Evolutionary conservation across 2,888 invertebrate genomes (phyloP).

Genomic region (Leucophora obtusa): DNA sequence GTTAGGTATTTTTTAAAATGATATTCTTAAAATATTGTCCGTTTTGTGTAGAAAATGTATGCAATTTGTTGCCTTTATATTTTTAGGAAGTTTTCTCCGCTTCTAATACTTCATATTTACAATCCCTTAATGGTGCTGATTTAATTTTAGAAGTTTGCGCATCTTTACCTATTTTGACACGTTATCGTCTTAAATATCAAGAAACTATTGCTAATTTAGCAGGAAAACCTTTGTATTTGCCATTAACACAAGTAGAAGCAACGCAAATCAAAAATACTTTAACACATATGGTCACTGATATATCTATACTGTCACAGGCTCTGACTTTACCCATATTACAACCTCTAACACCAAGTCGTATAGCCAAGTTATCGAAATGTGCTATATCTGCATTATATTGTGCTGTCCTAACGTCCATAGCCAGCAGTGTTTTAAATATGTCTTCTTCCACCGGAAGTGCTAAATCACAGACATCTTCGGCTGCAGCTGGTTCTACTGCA

Average conservation of each 20-base stretch:
- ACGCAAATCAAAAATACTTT: constrained; percentile 85
- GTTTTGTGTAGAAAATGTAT: background rate
- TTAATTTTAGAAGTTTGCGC: constrained; percentile 90
- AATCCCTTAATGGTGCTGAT: constrained; percentile 90
- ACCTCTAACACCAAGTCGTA: constrained; percentile 90
- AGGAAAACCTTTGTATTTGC: constrained; percentile 84
- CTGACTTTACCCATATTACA: constrained; percentile 91
- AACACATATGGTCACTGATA: constrained; percentile 89
- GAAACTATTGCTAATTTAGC: constrained; percentile 77
- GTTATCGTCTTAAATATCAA: constrained; percentile 80
- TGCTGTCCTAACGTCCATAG: constrained; percentile 85
- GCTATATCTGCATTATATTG: constrained; percentile 91
- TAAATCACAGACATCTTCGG: constrained; percentile 75
- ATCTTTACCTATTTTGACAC: constrained; percentile 83
- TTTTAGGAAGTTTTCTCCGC: constrained; percentile 87
- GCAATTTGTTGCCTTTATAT: constrained; percentile 56
- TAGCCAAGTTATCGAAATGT: constrained; percentile 89
- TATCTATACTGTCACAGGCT: constrained; percentile 88
- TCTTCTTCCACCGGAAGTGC: constrained; percentile 81
- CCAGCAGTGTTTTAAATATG: constrained; percentile 82
- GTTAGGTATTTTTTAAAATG: no score
- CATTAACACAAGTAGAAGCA: constrained; percentile 86
- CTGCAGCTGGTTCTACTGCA: constrained; percentile 58
- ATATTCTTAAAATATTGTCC: no score
- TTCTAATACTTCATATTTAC: constrained; percentile 88